Conservation (phyloP, 2,888 invertebrate species). For the Euphydryas editha region DNA sequence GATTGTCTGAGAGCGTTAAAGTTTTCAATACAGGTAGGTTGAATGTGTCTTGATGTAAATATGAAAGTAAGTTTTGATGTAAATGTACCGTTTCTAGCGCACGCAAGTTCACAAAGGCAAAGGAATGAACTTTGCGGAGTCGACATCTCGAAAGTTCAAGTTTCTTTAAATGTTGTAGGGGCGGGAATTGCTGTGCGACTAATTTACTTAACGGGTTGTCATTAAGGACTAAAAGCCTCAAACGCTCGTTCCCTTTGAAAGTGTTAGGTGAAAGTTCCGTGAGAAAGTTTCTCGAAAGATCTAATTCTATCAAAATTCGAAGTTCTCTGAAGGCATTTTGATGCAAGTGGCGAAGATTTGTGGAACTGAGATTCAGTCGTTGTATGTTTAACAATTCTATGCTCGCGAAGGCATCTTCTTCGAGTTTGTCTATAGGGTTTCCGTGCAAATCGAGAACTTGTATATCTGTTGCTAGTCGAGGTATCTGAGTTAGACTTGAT, state of each 20-base stretch:
- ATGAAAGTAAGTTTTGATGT: slow-evolving; percentile 90
- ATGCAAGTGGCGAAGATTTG: slow-evolving; percentile 89
- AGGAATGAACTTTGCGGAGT: slow-evolving; percentile 87
- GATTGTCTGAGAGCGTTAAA: slow-evolving; percentile 91
- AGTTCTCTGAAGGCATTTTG: slow-evolving; percentile 92
- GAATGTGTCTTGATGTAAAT: slow-evolving; percentile 81
- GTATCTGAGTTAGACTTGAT: slow-evolving; percentile 89
- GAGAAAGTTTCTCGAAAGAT: slow-evolving; percentile 92
- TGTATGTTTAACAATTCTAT: slow-evolving; percentile 93
- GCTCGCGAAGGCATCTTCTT: slow-evolving; percentile 90
- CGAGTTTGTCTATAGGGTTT: slow-evolving; percentile 88
- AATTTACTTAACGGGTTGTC: slow-evolving; percentile 91
- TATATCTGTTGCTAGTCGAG: slow-evolving; percentile 80
- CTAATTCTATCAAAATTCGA: slow-evolving; percentile 92
- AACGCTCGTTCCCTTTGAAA: slow-evolving; percentile 91
- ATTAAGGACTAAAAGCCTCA: slow-evolving; percentile 90
- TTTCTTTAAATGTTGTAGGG: slow-evolving; percentile 89
- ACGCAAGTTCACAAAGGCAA: slow-evolving; percentile 89
- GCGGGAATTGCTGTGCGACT: slow-evolving; percentile 90
- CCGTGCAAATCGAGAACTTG: slow-evolving; percentile 91
- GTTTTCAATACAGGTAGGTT: slow-evolving; percentile 87
- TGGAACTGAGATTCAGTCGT: slow-evolving; percentile 90
- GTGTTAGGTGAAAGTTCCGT: slow-evolving; percentile 89
- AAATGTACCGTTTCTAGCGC: slow-evolving; percentile 92
- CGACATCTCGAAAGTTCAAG: slow-evolving; percentile 92